These are phyloP conservation scores for Serripes groenlandicus DNA, from an alignment of 2,888 invertebrate genomes.

Conservation along the genomic window DNA sequence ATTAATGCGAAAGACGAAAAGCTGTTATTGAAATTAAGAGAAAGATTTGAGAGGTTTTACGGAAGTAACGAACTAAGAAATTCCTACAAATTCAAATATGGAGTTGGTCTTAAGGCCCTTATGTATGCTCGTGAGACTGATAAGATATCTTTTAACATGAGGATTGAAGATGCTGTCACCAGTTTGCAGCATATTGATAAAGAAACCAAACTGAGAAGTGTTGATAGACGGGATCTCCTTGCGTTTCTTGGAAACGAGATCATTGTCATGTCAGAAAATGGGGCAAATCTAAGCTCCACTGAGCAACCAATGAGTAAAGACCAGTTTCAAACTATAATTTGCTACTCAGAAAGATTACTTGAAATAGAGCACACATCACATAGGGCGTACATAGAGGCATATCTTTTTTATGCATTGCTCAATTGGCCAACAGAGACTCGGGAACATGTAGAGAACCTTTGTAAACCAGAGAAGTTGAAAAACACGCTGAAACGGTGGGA, in stretches of 20 bases:
- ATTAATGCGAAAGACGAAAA: constrained; percentile 23
- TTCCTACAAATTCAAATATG: constrained; percentile 34
- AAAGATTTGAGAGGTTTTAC: constrained; percentile 41
- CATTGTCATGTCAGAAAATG: constrained; percentile 14
- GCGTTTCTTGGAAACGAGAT: constrained; percentile 35
- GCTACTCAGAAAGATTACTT: not conserved
- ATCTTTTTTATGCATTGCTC: constrained; percentile 42
- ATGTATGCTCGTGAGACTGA: too few species aligned
- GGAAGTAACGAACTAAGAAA: constrained; percentile 4
- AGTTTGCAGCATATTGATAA: not conserved
- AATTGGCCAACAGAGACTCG: constrained; percentile 43
- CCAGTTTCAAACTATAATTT: not conserved
- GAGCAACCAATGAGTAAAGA: not conserved
- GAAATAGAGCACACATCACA: not conserved
- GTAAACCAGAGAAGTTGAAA: not conserved
- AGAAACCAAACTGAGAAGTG: not conserved
- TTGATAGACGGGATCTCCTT: constrained; percentile 37
- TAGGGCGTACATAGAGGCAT: constrained; percentile 38
- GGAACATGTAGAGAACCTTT: not conserved
- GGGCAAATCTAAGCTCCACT: not conserved
- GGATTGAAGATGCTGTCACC: constrained; percentile 13
- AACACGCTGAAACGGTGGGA: constrained; percentile 33
- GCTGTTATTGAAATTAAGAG: constrained; percentile 35
- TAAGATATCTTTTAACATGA: too few species aligned
- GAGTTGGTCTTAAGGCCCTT: constrained; percentile 42